Evolutionary conservation across 2,888 invertebrate genomes (phyloP).

Genomic region (Melipona bicolor): DNA sequence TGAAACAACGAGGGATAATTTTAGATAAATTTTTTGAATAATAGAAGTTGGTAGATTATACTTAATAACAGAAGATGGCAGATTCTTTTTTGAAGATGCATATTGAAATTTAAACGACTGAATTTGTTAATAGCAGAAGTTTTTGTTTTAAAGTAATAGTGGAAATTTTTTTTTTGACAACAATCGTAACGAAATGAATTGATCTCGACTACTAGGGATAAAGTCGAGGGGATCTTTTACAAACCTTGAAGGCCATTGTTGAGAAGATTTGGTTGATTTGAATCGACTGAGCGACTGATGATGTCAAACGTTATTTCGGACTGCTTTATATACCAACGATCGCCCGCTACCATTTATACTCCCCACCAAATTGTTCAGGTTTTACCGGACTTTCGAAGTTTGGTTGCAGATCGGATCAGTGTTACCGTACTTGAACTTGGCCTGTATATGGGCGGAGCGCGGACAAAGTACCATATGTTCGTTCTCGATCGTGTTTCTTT

Average conservation of each 20-base stretch:
- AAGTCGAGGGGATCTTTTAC: constrained; percentile 60
- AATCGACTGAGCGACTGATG: constrained; percentile 80
- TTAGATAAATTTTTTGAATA: too few relatives aligned
- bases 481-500: not conserved
- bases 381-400: constrained; percentile 67
- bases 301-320: constrained; percentile 77
- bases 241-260: constrained; percentile 83
- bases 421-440: constrained; percentile 72
- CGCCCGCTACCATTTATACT: constrained; percentile 26
- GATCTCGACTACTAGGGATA: not conserved
- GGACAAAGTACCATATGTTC: constrained; percentile 5
- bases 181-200: not conserved
- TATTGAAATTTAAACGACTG: not conserved
- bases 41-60: too few relatives aligned
- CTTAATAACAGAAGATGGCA: too few relatives aligned
- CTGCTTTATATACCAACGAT: constrained; percentile 79
- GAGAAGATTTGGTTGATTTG: constrained; percentile 76
- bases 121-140: not conserved
- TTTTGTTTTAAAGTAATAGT: too few relatives aligned
- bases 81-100: too few relatives aligned
- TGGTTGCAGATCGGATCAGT: constrained; percentile 48
- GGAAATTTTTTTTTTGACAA: too few relatives aligned
- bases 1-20: too few relatives aligned
- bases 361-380: constrained; percentile 57
- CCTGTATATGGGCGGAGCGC: constrained; percentile 20